phyloP scores from a whole-genome alignment of 2,888 invertebrate species.

The Deroplatys truncata region DNA sequence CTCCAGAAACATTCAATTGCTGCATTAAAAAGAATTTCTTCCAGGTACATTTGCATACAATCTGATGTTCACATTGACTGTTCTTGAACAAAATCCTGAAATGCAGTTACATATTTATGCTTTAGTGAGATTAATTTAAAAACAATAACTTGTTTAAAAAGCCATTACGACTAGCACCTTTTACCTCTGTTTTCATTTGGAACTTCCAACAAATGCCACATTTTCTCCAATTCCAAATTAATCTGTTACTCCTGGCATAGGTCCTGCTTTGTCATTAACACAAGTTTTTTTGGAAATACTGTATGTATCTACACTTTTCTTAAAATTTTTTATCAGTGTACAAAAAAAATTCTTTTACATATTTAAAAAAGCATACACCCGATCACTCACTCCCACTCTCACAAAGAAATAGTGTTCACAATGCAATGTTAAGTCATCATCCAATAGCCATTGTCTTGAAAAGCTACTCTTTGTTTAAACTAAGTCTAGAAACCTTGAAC shows the following conservation, averaged over 20 bases:
- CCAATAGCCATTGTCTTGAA: background rate
- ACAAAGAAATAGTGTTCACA: background rate
- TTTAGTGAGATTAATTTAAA: no score
- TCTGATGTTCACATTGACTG: no score
- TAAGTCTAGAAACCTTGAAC: background rate
- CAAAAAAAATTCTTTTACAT: background rate
- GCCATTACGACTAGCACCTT: background rate
- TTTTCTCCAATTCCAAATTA: background rate
- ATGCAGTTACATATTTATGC: no score
- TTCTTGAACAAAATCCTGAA: no score
- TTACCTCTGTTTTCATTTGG: background rate
- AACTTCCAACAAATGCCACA: conserved; percentile 4
- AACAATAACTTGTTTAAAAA: background rate
- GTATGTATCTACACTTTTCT: background rate
- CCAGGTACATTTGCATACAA: no score
- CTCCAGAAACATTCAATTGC: no score
- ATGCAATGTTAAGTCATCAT: background rate
- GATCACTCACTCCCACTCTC: background rate
- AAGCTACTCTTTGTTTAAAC: background rate
- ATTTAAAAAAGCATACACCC: conserved; percentile 4
- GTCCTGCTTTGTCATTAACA: background rate
- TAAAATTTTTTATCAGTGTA: background rate
- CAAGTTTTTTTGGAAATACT: conserved; percentile 2
- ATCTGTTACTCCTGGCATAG: background rate
- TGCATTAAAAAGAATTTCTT: no score